Evolutionary conservation across 35 echinoderm and acorn worm genomes (phyloP).

Genomic region (Eucidaris tribuloides): DNA sequence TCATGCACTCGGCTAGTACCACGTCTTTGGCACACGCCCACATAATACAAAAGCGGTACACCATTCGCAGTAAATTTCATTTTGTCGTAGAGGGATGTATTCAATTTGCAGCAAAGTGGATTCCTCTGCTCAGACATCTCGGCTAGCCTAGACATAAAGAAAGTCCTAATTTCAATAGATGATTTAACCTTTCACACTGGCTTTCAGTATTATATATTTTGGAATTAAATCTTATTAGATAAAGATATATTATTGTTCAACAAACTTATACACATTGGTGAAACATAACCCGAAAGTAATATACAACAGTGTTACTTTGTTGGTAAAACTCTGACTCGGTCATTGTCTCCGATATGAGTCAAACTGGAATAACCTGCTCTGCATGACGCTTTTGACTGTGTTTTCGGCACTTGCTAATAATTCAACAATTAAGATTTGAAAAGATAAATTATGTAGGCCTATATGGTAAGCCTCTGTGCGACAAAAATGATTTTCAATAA

Average conservation of each 20-base stretch:
- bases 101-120: neutral
- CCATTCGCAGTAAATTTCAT: neutral
- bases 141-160: neutral
- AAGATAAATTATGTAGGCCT: neutral
- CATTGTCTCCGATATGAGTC: no score
- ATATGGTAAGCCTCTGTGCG: neutral
- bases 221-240: no score
- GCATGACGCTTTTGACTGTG: neutral
- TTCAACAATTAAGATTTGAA: neutral
- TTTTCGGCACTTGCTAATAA: neutral
- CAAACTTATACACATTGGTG: no score
- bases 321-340: no score
- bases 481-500: neutral
- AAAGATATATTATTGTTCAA: no score
- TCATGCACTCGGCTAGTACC: neutral
- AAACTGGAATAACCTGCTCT: neutral
- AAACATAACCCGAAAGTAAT: no score
- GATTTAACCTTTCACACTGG: no score
- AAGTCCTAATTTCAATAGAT: neutral
- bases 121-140: neutral
- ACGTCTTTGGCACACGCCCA: neutral
- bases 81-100: neutral
- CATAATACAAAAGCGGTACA: neutral
- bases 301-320: no score
- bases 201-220: no score